Evolutionary conservation across 2,113 vertebrate species (phyloP).

Genomic region (Hemibagrus wyckioides): DNA sequence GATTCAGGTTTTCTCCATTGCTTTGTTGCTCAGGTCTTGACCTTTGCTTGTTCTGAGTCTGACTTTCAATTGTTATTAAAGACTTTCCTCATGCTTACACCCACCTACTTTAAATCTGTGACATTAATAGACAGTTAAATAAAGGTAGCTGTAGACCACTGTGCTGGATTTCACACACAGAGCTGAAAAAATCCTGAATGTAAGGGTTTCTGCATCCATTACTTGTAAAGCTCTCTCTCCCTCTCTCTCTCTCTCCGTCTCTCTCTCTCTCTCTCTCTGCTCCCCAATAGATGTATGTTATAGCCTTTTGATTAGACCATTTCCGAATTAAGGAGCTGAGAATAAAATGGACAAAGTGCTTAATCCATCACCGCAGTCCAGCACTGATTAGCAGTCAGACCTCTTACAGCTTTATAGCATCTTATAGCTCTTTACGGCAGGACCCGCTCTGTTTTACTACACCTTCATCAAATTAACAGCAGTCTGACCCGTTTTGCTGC

Average conservation of each 20-base stretch:
- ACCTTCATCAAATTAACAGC: neutral
- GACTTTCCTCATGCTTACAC: neutral
- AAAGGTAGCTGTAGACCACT: neutral
- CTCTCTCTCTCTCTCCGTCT: slow-evolving; percentile 1
- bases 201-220: neutral
- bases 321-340: slow-evolving; percentile 12
- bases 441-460: slow-evolving; percentile 32
- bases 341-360: slow-evolving; percentile 37
- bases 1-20: neutral
- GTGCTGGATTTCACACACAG: neutral
- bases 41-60: neutral
- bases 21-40: neutral
- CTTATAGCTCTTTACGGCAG: slow-evolving; percentile 34
- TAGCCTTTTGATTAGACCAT: slow-evolving; percentile 17
- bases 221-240: neutral
- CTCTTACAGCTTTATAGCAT: slow-evolving; percentile 23
- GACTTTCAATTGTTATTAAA: slow-evolving; percentile 11
- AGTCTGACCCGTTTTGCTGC: neutral
- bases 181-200: neutral
- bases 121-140: neutral
- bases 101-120: neutral
- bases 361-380: slow-evolving; percentile 31
- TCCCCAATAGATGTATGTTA: slow-evolving; percentile 7
- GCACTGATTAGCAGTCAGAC: slow-evolving; percentile 20
- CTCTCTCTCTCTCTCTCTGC: neutral